Conservation (phyloP, 1,140 invertebrate species). For the Drosophila subpulchrella region DNA sequence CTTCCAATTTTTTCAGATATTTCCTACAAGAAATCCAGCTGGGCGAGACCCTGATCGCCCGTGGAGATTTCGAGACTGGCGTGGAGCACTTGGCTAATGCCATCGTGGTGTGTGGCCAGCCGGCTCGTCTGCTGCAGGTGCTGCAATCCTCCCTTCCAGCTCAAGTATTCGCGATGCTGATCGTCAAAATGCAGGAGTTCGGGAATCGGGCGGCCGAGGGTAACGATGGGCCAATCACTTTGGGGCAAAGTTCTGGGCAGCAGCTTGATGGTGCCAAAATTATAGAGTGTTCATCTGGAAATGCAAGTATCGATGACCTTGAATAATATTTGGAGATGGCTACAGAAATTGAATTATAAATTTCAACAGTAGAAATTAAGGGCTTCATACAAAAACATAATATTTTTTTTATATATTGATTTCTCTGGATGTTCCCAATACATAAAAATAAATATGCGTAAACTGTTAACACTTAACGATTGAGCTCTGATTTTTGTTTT, state of each 20-base stretch:
- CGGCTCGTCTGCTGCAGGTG: conserved; percentile 94
- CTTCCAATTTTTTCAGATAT: conserved; percentile 67
- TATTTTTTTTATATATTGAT: conserved; percentile 57
- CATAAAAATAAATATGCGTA: conserved; percentile 56
- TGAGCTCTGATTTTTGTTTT: conserved; percentile 21
- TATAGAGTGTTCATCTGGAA: conserved; percentile 61
- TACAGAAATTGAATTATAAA: conserved; percentile 50
- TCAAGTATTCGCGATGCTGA: conserved; percentile 94
- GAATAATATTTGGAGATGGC: conserved; percentile 67
- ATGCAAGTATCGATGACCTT: conserved; percentile 71
- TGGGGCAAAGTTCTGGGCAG: conserved; percentile 36
- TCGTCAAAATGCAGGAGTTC: conserved; percentile 92
- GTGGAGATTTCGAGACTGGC: conserved; percentile 94
- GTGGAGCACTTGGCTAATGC: conserved; percentile 98
- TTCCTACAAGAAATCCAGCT: conserved; percentile 89
- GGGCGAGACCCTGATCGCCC: conserved; percentile 94
- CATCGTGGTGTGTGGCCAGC: conserved; percentile 97
- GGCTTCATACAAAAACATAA: conserved; percentile 51
- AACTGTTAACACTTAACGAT: conserved; percentile 41
- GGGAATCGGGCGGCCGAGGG: conserved; percentile 71
- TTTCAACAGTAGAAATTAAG: conserved; percentile 66
- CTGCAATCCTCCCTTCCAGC: conserved; percentile 97
- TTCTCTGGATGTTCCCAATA: conserved; percentile 51
- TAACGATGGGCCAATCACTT: conserved; percentile 51
- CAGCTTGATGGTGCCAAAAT: conserved; percentile 53